Base-by-base conservation (phyloP, 2,797 vertebrate genomes). In the Diplodus sargus region DNA sequence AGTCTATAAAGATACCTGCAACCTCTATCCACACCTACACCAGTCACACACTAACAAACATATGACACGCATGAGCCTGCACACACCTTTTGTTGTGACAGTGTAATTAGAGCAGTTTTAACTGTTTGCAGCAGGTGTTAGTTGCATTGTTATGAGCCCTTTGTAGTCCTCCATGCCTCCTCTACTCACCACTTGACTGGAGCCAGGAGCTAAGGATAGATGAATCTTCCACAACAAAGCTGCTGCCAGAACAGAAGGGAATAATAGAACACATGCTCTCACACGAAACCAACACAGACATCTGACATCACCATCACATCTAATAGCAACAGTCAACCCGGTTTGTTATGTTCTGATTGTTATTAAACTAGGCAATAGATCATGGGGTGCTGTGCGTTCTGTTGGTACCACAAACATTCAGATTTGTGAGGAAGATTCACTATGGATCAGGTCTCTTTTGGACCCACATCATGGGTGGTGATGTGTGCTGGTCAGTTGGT, bases 41-140 rank as follows among this genome's bases (percentile, higher is more conserved):
- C 72, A 64, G 42, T 45, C 52, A 15, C 42, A 58, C 34, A 68
- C 49, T 56, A 13, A 56, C 25, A 70, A 51, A 30, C 43, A 45
- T 13, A 51, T 81, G 52, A 68, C 58, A 70, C n/a, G 56, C 20
- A 10, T 7, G 52, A 73, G 20, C 53, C 25, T 12, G 23, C 67
- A 65, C 43, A 52, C 2, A 59, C 23, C 54, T 71, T 56, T 56
- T n/a, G 17, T 23, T 16, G 12, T 72, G 53, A 71, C 77, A 62
- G 53, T 59, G 9, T 62, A 70, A 69, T 74, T 60, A 58, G 65
- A 82, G 62, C 28, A 63, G 47, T 59, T 58, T 22, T 51, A 77
- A 84, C 74, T 88, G 90, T 83, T 79, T 82, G 70, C 66, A 83
- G 85, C 86, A 89, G 85, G 78, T 90, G 88, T 61, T 67, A 62